Evolutionary conservation across 2,797 vertebrate species (phyloP).

Genomic region (Buceros bicornis): DNA sequence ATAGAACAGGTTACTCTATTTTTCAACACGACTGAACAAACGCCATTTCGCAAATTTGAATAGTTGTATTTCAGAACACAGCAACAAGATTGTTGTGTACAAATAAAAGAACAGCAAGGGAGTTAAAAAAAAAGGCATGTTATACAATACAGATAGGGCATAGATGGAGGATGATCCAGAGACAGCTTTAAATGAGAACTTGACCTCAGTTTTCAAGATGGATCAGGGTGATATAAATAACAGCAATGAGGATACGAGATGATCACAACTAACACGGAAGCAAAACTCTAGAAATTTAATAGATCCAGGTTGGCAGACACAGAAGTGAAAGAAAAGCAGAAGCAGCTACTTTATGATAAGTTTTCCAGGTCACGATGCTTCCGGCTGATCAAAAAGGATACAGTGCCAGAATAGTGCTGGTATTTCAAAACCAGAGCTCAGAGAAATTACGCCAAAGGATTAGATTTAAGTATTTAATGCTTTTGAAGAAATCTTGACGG

Average conservation of each 20-base stretch:
- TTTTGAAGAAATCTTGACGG: not conserved
- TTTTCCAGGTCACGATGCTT: not conserved
- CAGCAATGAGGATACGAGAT: not conserved
- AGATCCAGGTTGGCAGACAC: not conserved
- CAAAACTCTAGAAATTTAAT: not conserved
- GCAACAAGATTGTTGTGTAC: not conserved
- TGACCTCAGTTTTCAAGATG: not conserved
- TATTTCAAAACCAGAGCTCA: not conserved
- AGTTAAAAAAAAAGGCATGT: not conserved
- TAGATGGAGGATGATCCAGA: not conserved
- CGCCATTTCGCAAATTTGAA: not conserved
- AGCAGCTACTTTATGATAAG: not conserved
- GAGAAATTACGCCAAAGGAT: not conserved
- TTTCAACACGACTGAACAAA: not conserved
- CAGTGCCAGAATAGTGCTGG: not conserved
- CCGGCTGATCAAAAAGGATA: not conserved
- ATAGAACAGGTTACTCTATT: not conserved
- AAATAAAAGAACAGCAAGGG: not conserved
- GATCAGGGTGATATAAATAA: not conserved
- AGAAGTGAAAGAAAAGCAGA: not conserved
- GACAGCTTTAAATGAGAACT: not conserved
- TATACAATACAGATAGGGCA: not conserved
- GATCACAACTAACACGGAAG: not conserved
- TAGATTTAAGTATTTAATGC: not conserved
- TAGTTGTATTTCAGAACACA: not conserved